Base-by-base conservation (phyloP, 2,113 vertebrate species). In the Stegastes partitus region DNA sequence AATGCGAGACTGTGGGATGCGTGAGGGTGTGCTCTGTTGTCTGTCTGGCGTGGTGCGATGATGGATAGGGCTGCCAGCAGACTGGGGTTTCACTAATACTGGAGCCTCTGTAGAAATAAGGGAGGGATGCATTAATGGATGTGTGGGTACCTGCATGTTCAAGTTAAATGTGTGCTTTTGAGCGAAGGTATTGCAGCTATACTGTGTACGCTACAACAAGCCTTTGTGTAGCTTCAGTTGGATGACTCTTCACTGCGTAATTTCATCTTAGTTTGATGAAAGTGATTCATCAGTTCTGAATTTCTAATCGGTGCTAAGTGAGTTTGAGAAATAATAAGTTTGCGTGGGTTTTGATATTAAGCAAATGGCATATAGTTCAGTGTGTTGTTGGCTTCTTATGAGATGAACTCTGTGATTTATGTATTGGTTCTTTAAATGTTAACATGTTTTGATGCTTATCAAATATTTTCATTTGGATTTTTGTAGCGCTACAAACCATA, bases 41-140 rank as follows among this genome's bases (percentile, higher is more conserved):
- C 84, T 80, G 75, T 84, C 75, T 77, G 72, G 31, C 21, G 79
- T 47, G 83, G 80, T 45, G 80, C 21, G 74, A 89, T 92, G 91
- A 92, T 93, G 91, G 91, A 93, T 92, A 55, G 89, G 77, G 68
- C 87, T 93, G 92, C 88, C 90, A 91, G 61, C 31, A 68, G 73
- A 54, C 82, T 71, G 84, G 82, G 75, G 87, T 80, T 82, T 82
- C 89, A 57, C 87, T 90, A 83, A 92, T 88, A 85, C 87, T 49
- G 71, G 76, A 54, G 87, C 71, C 84, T 77, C 77, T 63, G 63
- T 65, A 61, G 77, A 84, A 82, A 76, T 79, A 65, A 74, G 83
- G 82, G 79, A 79, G 80, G 66, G 67, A 47, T 59, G 77, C 77
- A 65, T 85, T 76, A 74, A 82, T 79, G 83, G 64, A 28, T 74